Conservation (phyloP, 2,113 vertebrate genomes). For the Anoura caudifer region DNA sequence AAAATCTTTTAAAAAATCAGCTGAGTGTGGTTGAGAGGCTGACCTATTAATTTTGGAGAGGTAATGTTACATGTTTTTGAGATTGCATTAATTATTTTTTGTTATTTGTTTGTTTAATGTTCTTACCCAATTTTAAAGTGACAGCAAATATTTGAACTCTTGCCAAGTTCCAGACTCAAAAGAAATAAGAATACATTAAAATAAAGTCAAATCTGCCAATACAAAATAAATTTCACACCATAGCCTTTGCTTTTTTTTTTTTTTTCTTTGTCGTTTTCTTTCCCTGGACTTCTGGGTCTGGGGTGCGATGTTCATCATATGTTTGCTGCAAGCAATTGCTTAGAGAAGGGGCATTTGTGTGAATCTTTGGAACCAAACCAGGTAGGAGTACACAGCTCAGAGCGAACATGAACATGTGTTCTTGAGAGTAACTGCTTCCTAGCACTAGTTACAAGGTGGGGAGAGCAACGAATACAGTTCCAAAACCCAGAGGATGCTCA, state of each 20-base stretch:
- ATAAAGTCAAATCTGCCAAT: not conserved
- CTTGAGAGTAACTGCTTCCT: not conserved
- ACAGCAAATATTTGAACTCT: not conserved
- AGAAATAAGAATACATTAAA: not conserved
- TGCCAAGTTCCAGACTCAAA: not conserved
- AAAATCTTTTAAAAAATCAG: too few species aligned
- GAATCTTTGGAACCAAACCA: not conserved
- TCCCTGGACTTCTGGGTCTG: not conserved
- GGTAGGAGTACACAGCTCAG: not conserved
- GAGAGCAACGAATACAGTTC: not conserved
- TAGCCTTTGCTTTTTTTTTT: not conserved
- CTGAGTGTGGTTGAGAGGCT: not conserved
- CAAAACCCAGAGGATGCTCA: not conserved
- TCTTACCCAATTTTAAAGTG: not conserved
- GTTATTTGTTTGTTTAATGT: not conserved
- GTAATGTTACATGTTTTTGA: not conserved
- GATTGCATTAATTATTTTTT: not conserved
- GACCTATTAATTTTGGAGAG: not conserved
- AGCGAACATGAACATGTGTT: too few species aligned
- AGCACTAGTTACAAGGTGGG: not conserved
- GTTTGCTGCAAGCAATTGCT: not conserved
- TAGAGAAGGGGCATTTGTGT: not conserved
- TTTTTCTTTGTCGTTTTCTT: not conserved
- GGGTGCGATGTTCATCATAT: not conserved
- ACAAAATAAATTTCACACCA: not conserved